Conservation (phyloP, 2,113 vertebrate species). For the Scomber scombrus region DNA sequence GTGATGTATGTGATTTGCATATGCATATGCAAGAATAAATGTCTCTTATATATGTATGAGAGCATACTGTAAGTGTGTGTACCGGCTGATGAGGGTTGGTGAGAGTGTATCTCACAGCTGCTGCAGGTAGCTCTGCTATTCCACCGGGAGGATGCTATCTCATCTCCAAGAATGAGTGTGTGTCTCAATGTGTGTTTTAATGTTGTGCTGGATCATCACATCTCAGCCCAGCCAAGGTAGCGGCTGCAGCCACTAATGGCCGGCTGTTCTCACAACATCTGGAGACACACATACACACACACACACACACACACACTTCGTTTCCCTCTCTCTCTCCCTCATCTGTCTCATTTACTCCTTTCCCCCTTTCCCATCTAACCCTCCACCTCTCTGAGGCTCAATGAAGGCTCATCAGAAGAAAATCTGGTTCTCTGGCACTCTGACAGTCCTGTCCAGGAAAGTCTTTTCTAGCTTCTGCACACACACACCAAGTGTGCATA, state of each 20-base stretch:
- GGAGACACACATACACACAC: constrained; percentile 4
- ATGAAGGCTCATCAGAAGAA: constrained; percentile 45
- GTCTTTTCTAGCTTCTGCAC: too few relatives aligned
- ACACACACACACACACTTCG: not conserved
- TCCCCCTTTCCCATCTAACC: not conserved
- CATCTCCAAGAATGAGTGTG: not conserved
- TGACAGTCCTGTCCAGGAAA: not conserved
- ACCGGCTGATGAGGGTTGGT: not conserved
- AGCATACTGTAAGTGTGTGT: not conserved
- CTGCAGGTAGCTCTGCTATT: constrained; percentile 24
- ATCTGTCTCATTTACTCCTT: constrained; percentile 17
- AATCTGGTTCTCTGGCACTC: constrained; percentile 18
- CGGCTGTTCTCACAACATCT: constrained; percentile 51
- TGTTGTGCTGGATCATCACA: constrained; percentile 28
- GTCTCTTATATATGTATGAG: not conserved
- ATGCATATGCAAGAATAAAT: constrained; percentile 2
- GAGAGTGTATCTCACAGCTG: constrained; percentile 23
- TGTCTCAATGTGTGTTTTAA: not conserved
- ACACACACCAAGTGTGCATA: not conserved
- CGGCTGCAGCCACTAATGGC: constrained; percentile 34
- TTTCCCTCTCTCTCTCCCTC: not conserved
- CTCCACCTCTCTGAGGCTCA: constrained; percentile 10
- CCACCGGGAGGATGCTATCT: constrained; percentile 16
- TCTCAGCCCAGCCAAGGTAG: constrained; percentile 16
- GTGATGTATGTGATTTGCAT: constrained; percentile 8